Evolutionary conservation across 2,888 invertebrate genomes (phyloP).

Genomic region (Pseudanteris insignis): DNA sequence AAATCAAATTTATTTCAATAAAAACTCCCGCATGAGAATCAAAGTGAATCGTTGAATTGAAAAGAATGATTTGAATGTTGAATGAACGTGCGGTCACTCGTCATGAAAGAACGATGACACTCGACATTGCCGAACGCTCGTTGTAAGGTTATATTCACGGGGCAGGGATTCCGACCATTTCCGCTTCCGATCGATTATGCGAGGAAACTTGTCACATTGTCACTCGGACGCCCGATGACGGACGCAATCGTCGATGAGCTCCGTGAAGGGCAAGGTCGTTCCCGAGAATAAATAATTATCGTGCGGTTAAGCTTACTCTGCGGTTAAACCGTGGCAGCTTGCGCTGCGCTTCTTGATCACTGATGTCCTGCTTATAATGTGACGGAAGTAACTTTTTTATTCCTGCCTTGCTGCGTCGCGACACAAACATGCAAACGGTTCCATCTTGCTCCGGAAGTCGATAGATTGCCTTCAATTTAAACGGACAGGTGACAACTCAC

Average conservation of each 20-base stretch:
- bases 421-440: no score
- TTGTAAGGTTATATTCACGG: conserved; percentile 1
- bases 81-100: no score
- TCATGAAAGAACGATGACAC: background rate
- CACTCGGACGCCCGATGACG: conserved; percentile 18
- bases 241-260: conserved; percentile 40
- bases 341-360: background rate
- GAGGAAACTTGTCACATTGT: conserved; percentile 23
- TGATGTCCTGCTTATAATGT: background rate
- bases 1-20: no score
- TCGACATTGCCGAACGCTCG: background rate
- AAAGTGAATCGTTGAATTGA: no score
- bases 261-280: conserved; percentile 48
- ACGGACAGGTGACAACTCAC: no score
- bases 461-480: no score
- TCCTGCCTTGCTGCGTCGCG: no score
- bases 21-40: no score
- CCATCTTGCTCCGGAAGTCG: no score
- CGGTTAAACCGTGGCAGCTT: conserved; percentile 47
- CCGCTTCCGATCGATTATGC: conserved; percentile 24
- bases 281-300: conserved; percentile 58
- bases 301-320: conserved; percentile 55
- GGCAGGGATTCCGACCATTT: conserved; percentile 20
- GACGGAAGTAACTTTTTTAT: no score
- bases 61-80: no score